phyloP scores from a whole-genome alignment of 2,888 invertebrate species.

The Schizotus pectinicornis region DNA sequence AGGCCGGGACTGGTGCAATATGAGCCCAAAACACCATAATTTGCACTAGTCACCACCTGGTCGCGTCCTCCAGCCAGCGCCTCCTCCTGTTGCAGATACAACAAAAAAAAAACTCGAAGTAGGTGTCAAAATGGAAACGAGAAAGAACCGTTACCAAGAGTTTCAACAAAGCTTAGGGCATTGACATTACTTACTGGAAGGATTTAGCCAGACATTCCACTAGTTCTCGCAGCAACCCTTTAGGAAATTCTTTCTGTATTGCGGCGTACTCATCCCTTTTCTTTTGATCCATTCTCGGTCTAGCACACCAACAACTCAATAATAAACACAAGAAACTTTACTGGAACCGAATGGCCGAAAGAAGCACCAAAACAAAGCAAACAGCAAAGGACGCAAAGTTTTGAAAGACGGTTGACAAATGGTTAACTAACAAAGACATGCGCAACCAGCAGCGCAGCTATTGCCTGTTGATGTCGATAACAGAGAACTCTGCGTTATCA shows the following conservation, averaged over 20 bases:
- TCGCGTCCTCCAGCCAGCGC: conserved; percentile 26
- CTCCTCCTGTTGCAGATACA: not conserved
- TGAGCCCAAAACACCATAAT: conserved; percentile 57
- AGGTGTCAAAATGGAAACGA: conserved; percentile 40
- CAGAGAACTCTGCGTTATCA: too few species aligned
- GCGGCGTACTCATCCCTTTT: conserved; percentile 2
- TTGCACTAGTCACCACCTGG: conserved; percentile 58
- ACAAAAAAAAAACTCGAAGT: conserved; percentile 16
- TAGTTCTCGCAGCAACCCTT: conserved; percentile 33
- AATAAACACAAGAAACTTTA: not conserved
- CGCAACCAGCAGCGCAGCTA: not conserved
- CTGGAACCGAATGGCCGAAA: not conserved
- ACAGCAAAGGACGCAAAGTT: not conserved
- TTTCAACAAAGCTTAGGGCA: conserved; percentile 52
- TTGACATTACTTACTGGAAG: conserved; percentile 51
- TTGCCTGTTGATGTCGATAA: too few species aligned
- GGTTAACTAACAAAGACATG: conserved; percentile 23
- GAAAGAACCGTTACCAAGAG: conserved; percentile 45
- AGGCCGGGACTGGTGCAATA: conserved; percentile 63
- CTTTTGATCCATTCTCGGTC: not conserved
- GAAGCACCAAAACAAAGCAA: conserved; percentile 9
- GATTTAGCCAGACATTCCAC: conserved; percentile 42
- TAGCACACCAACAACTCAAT: not conserved
- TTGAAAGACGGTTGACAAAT: conserved; percentile 35
- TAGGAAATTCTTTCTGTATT: conserved; percentile 19